Percentiles rank a stretch among this genome's conserved stretches.
These are phyloP conservation scores for Epinotia brunnichana DNA, from an alignment of 2,888 invertebrate genomes.

Conservation along the genomic window DNA sequence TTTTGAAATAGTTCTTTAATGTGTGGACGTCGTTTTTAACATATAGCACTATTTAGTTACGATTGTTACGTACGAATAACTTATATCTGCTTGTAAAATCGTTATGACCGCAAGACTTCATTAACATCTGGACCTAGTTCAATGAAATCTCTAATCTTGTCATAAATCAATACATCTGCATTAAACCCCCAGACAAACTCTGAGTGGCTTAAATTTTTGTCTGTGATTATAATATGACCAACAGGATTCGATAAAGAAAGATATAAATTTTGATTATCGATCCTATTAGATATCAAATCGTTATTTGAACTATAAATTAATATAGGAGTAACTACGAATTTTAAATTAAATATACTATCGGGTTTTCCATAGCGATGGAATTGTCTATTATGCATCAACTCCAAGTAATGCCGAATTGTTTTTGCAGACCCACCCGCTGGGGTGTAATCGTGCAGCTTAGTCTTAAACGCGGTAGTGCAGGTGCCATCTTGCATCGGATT, in stretches of 20 bases:
- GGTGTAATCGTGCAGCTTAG: slow-evolving; percentile 61
- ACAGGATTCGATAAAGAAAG: slow-evolving; percentile 62
- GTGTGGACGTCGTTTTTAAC: no score
- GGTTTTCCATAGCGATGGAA: slow-evolving; percentile 62
- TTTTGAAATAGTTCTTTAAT: no score
- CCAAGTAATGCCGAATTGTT: slow-evolving; percentile 67
- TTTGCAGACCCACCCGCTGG: slow-evolving; percentile 71
- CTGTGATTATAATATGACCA: slow-evolving; percentile 63
- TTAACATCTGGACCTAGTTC: slow-evolving; percentile 5
- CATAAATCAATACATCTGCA: slow-evolving; percentile 56
- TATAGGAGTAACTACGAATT: slow-evolving; percentile 60
- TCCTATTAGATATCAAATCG: slow-evolving; percentile 62
- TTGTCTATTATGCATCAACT: slow-evolving; percentile 60
- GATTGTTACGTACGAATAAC: no score
- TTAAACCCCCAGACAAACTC: slow-evolving; percentile 67
- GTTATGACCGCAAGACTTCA: background rate
- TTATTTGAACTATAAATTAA: slow-evolving; percentile 65
- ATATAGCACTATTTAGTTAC: no score
- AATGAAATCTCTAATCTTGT: slow-evolving; percentile 16
- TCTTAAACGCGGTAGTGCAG: slow-evolving; percentile 57
- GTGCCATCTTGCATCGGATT: slow-evolving; percentile 49
- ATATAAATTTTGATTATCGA: slow-evolving; percentile 62
- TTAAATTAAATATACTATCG: slow-evolving; percentile 55
- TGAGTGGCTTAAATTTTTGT: slow-evolving; percentile 61
- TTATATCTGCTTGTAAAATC: background rate